Conservation (phyloP, 2,888 invertebrate genomes). For the Calameuta filiformis region DNA sequence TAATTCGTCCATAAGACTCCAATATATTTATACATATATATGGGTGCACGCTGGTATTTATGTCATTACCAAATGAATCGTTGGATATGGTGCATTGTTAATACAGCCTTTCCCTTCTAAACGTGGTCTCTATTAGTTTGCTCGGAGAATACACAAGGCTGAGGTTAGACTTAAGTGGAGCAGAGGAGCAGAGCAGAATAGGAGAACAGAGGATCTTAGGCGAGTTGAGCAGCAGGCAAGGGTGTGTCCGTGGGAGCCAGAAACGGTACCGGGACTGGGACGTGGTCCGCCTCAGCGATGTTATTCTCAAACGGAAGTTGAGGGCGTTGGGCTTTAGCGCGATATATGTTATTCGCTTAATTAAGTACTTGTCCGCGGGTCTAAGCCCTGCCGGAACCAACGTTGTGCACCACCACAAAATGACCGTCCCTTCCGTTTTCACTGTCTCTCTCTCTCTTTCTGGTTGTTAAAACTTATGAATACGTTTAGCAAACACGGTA, state of each 20-base stretch:
- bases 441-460: not conserved
- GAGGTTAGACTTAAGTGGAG: conserved; percentile 6
- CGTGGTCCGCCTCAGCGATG: conserved; percentile 17
- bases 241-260: conserved; percentile 16
- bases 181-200: not conserved
- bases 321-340: conserved; percentile 40
- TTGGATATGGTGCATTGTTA: conserved; percentile 8
- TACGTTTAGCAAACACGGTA: not conserved
- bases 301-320: conserved; percentile 32
- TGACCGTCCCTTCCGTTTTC: not conserved
- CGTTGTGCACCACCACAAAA: conserved; percentile 2
- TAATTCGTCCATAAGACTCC: not conserved
- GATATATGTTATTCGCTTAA: conserved; percentile 63
- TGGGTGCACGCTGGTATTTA: not conserved
- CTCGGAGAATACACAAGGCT: conserved; percentile 21
- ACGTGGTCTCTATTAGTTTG: conserved; percentile 21
- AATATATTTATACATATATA: not conserved
- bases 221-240: conserved; percentile 3
- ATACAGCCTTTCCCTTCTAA: conserved; percentile 9
- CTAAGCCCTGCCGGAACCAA: conserved; percentile 19
- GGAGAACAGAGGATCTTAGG: conserved; percentile 8
- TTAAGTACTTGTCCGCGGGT: conserved; percentile 57
- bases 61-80: not conserved
- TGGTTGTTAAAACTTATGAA: not conserved
- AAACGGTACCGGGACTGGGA: conserved; percentile 1